Percentiles rank a stretch among this genome's conserved stretches.
phyloP scores from a whole-genome alignment of 2,113 vertebrate species.

The Chroicocephalus ridibundus region DNA sequence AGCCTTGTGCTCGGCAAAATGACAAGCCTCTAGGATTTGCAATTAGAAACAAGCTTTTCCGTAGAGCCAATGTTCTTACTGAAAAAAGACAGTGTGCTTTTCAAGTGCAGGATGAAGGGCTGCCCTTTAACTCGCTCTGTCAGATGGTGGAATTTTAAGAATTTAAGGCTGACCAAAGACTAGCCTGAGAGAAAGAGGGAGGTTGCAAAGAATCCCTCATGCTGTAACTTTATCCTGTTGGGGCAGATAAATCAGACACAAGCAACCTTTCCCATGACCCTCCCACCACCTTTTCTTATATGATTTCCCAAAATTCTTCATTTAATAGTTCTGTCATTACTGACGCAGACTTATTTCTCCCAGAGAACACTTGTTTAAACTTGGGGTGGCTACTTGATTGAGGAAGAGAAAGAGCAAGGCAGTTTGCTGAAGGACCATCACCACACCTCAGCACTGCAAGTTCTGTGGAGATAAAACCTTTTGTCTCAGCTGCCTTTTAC shows the following conservation, averaged over 20 bases:
- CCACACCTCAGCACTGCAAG: not conserved
- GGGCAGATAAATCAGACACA: constrained; percentile 67
- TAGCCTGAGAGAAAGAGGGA: constrained; percentile 54
- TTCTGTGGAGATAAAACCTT: not conserved
- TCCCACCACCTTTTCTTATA: constrained; percentile 9
- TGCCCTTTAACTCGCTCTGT: constrained; percentile 28
- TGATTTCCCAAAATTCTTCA: not conserved
- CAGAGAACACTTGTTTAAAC: not conserved
- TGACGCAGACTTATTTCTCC: not conserved
- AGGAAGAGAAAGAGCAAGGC: not conserved
- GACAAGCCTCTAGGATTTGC: not conserved
- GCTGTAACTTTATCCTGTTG: constrained; percentile 72
- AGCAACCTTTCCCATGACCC: constrained; percentile 76
- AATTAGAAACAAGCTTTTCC: not conserved
- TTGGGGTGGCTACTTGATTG: not conserved
- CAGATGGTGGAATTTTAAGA: constrained; percentile 69
- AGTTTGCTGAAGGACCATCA: not conserved
- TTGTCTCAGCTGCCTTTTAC: not conserved
- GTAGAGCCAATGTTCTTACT: not conserved
- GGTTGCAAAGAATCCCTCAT: constrained; percentile 60
- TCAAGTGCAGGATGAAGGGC: constrained; percentile 27
- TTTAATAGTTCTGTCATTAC: not conserved
- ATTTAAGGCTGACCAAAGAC: constrained; percentile 58
- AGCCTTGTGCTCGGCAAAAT: not conserved
- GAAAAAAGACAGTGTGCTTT: not conserved